phyloP scores from a whole-genome alignment of 1,140 invertebrate genomes.

The Atta colombica region DNA sequence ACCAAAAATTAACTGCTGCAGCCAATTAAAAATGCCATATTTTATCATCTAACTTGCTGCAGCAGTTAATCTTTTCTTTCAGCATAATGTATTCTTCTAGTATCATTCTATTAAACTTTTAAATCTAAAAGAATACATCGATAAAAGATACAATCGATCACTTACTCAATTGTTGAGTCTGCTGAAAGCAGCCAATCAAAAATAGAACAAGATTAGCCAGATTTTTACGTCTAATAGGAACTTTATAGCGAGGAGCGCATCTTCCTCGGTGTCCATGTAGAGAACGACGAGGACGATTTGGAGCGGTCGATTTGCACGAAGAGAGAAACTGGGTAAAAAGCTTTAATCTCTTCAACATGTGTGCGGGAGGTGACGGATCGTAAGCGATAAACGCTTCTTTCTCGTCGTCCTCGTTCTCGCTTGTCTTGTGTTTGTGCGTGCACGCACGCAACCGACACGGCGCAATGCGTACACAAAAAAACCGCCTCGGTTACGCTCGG shows the following conservation, averaged over 20 bases:
- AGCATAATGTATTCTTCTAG: no score
- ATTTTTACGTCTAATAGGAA: no score
- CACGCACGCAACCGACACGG: not conserved
- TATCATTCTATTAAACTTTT: no score
- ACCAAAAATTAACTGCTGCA: no score
- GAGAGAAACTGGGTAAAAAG: constrained; percentile 70
- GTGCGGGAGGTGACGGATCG: constrained; percentile 75
- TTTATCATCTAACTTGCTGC: no score
- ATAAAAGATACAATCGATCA: no score
- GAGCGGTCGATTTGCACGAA: constrained; percentile 52
- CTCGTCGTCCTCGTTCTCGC: constrained; percentile 42
- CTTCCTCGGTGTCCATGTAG: constrained; percentile 42
- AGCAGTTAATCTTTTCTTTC: no score
- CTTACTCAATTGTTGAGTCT: no score
- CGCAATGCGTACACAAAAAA: constrained; percentile 41
- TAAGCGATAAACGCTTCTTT: constrained; percentile 70
- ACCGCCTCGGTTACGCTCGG: constrained; percentile 42
- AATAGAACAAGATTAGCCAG: no score
- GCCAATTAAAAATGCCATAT: no score
- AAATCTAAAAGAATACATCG: no score
- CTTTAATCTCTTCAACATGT: constrained; percentile 81
- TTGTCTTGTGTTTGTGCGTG: not conserved
- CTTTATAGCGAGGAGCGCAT: not conserved
- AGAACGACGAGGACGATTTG: constrained; percentile 31
- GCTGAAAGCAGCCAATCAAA: no score